Base-by-base conservation (phyloP, 2,797 vertebrate genomes). In the Tokudaia tokunoshimensis region DNA sequence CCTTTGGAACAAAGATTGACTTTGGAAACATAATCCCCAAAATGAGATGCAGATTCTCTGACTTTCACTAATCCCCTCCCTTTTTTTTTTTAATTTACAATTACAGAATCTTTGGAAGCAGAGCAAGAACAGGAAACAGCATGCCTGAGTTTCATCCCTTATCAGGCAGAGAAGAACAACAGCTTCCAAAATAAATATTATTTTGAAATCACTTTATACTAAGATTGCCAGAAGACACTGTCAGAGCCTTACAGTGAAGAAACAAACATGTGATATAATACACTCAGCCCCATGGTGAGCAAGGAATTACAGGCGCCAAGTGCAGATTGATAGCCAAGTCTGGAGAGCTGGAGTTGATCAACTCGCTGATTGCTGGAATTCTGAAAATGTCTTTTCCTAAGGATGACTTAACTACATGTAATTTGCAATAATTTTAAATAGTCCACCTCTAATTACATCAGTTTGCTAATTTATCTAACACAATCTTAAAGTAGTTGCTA, bases 151-250 rank as follows among this genome's bases (percentile, higher is more conserved):
- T 95, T 87, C 83, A 92, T 92, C 55, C 79, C 47, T 97, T 90
- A 65, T 57, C n/a, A 84, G 67, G 75, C 78, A 96, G 83, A 50
- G 24, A 95, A 96, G 59, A 96, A 96, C 70, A 41, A 44, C 50
- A 65, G 47, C 44, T 96, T 96, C 92, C 91, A 97, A 80, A 89
- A 83, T 78, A 97, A 97, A 89, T 26, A 94, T 91, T 59, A 92
- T 89, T 97, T 97, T 78, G 47, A 94, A 97, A 97, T 82, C 47
- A 55, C 72, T 96, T 96, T 55, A 82, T 91, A 61, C 93, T 83
- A 91, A 86, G 92, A 97, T 11, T 95, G 83, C 61, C 88, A 92
- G 76, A 91, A 96, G 52, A 96, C 80, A 47, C 70, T 92, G 72
- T 91, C 95, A 55, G 70, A 26, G 19, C 47, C 94, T 55, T 90